Conservation (phyloP, 1,140 invertebrate species). For the Pseudachorutes palmiensis region DNA sequence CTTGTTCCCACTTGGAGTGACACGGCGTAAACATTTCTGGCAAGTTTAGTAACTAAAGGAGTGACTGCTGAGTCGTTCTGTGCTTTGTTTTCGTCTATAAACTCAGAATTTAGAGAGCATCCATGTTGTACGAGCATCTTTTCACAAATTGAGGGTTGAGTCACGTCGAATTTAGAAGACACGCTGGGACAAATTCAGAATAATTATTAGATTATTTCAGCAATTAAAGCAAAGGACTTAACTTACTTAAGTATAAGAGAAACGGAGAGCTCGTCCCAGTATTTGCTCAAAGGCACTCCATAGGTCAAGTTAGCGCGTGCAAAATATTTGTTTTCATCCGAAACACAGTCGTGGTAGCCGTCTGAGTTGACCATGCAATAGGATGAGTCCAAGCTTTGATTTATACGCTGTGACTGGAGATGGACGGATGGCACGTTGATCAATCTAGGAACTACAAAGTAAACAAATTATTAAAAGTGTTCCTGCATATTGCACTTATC, state of each 20-base stretch:
- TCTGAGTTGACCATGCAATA: slow-evolving; percentile 33
- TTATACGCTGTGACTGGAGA: slow-evolving; percentile 28
- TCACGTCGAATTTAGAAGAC: slow-evolving; percentile 29
- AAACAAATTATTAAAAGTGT: neutral
- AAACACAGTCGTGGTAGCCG: slow-evolving; percentile 35
- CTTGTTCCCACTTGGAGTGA: slow-evolving; percentile 24
- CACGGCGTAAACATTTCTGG: slow-evolving; percentile 28
- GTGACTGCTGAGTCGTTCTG: neutral
- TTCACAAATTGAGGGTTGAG: slow-evolving; percentile 26
- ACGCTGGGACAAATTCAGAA: slow-evolving; percentile 20
- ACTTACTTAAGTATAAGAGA: slow-evolving; percentile 35
- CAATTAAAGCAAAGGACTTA: neutral
- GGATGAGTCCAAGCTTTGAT: slow-evolving; percentile 27
- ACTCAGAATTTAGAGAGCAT: slow-evolving; percentile 15
- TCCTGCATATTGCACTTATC: no score
- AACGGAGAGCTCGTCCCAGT: slow-evolving; percentile 28
- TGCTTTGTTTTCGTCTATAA: slow-evolving; percentile 21
- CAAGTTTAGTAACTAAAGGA: neutral
- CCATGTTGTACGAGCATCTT: slow-evolving; percentile 18
- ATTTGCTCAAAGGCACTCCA: slow-evolving; percentile 33
- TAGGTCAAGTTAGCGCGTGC: slow-evolving; percentile 32
- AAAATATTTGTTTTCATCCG: slow-evolving; percentile 32
- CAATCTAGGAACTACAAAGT: slow-evolving; percentile 24
- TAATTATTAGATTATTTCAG: neutral
- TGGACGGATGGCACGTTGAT: slow-evolving; percentile 34